phyloP scores from a whole-genome alignment of 2,888 invertebrate genomes.

The Homarus gammarus region DNA sequence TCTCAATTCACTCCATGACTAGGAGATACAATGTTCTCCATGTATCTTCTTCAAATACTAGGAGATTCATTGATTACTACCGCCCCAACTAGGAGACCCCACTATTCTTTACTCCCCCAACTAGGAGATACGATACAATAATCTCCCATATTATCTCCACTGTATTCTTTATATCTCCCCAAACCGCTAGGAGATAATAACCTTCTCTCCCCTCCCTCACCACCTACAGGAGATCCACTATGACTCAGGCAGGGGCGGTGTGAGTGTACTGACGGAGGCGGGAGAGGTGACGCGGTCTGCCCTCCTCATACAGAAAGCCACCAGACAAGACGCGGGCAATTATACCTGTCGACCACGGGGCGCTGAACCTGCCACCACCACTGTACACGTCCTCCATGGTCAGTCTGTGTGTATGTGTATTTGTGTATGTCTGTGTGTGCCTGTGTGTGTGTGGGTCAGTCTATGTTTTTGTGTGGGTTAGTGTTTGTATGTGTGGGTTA shows the following conservation, averaged over 20 bases:
- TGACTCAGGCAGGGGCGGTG: constrained; percentile 93
- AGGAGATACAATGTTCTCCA: too few relatives aligned
- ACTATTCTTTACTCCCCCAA: too few relatives aligned
- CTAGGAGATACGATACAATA: too few relatives aligned
- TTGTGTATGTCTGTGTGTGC: neutral
- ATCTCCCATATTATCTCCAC: too few relatives aligned
- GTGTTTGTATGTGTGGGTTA: neutral
- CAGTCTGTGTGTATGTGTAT: constrained; percentile 71
- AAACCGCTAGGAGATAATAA: too few relatives aligned
- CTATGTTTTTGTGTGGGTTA: too few relatives aligned
- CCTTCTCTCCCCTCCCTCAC: neutral
- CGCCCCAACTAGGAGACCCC: neutral
- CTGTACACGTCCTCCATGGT: constrained; percentile 96
- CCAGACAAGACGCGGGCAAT: constrained; percentile 91
- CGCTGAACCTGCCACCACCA: constrained; percentile 93
- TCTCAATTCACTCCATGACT: too few relatives aligned
- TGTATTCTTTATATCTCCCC: too few relatives aligned
- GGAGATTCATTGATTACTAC: too few relatives aligned
- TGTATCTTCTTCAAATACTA: too few relatives aligned
- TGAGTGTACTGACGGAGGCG: constrained; percentile 92
- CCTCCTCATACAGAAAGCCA: constrained; percentile 91
- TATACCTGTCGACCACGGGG: constrained; percentile 97
- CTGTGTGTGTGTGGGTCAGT: neutral
- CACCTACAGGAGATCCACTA: constrained; percentile 91
- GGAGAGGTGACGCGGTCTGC: constrained; percentile 94